Conservation (phyloP, 2,797 vertebrate species). For the Mormyrops attenuatus region DNA sequence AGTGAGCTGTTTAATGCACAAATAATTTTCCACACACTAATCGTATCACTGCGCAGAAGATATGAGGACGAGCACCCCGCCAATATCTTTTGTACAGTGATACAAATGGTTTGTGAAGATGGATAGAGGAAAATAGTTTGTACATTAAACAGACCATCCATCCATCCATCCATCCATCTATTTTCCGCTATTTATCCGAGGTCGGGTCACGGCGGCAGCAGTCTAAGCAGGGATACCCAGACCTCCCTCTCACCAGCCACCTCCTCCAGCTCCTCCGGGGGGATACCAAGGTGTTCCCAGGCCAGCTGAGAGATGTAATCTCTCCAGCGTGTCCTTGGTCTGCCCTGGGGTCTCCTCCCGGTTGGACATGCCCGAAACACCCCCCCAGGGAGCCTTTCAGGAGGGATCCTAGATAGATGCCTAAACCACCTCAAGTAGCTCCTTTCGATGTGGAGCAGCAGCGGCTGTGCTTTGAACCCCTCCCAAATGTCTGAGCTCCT, state of each 20-base stretch:
- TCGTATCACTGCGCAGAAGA: too few relatives aligned
- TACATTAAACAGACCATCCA: too few relatives aligned
- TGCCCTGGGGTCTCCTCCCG: background rate
- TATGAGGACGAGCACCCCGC: too few relatives aligned
- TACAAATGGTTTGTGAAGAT: too few relatives aligned
- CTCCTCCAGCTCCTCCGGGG: background rate
- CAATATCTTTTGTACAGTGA: too few relatives aligned
- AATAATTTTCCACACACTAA: background rate
- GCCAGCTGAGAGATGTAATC: background rate
- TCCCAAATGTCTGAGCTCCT: background rate
- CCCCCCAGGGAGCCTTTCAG: background rate
- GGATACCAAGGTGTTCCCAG: background rate
- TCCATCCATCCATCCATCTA: too few relatives aligned
- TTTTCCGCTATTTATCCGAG: background rate
- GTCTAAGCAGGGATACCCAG: too few relatives aligned
- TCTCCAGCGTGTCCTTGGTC: background rate
- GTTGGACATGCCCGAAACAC: background rate
- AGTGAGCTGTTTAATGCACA: background rate
- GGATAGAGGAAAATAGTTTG: too few relatives aligned
- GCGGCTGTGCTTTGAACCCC: background rate
- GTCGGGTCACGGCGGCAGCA: background rate
- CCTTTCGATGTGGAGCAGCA: background rate
- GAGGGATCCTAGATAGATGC: too few relatives aligned
- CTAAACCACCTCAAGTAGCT: too few relatives aligned
- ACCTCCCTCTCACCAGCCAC: too few relatives aligned